These are phyloP conservation scores for Eulemur rubriventer DNA, from an alignment of 2,797 vertebrate species.

Conservation along the genomic window DNA sequence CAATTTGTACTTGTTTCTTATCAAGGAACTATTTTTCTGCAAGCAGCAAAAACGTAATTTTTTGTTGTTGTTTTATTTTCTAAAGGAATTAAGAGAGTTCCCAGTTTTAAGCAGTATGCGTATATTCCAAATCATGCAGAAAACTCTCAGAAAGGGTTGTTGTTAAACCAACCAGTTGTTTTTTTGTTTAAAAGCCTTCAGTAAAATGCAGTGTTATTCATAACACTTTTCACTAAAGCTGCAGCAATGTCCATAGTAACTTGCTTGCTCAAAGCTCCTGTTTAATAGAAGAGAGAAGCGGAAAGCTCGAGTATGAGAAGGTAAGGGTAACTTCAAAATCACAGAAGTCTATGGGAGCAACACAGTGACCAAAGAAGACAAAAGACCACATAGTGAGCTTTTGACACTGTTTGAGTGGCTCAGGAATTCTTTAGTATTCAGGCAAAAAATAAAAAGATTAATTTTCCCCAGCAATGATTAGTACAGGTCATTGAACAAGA, in stretches of 20 bases:
- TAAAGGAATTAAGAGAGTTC: conserved; percentile 21
- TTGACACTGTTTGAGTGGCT: conserved; percentile 11
- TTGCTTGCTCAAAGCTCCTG: neutral
- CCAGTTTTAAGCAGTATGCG: neutral
- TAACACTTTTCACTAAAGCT: conserved; percentile 11
- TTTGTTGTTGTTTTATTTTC: conserved; percentile 17
- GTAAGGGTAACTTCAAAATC: neutral
- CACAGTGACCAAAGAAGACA: neutral
- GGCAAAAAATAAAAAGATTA: conserved; percentile 12
- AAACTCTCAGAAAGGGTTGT: neutral
- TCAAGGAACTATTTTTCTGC: neutral
- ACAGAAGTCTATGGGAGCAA: neutral
- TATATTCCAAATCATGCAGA: conserved; percentile 44
- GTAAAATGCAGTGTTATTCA: neutral
- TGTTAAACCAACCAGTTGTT: conserved; percentile 10
- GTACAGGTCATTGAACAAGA: neutral
- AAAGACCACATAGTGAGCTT: conserved; percentile 48
- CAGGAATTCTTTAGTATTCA: conserved; percentile 32
- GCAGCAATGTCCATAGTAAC: neutral
- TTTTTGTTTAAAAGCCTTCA: conserved; percentile 34
- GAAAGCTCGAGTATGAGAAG: neutral
- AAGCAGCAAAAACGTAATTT: neutral
- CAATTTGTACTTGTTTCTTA: conserved; percentile 28
- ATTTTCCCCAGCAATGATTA: conserved; percentile 27
- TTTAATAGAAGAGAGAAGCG: neutral